phyloP scores from a whole-genome alignment of 2,888 invertebrate species.

The Dicyrtomina minuta region DNA sequence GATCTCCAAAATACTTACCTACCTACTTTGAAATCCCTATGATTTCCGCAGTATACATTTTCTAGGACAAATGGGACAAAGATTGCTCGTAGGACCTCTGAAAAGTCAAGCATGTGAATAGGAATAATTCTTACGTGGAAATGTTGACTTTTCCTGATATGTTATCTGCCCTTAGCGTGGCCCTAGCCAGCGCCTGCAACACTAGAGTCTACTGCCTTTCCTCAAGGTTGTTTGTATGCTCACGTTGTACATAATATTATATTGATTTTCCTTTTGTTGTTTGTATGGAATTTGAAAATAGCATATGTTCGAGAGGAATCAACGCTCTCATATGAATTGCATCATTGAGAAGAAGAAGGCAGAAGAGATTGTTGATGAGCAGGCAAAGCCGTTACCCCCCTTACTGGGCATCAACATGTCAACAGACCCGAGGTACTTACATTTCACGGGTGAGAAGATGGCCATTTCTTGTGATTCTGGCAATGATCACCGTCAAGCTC shows the following conservation, averaged over 20 bases:
- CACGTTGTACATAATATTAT: conserved; percentile 13
- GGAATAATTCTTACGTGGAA: too few relatives aligned
- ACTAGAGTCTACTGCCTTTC: neutral
- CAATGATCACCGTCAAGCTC: conserved; percentile 63
- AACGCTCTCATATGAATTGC: conserved; percentile 80
- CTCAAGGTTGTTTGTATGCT: too few relatives aligned
- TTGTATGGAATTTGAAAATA: conserved; percentile 51
- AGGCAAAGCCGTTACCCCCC: conserved; percentile 65
- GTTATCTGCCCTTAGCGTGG: too few relatives aligned
- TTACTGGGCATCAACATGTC: conserved; percentile 69
- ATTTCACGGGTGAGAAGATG: conserved; percentile 79
- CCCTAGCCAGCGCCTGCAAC: neutral
- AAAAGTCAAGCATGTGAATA: too few relatives aligned
- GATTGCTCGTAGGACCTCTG: too few relatives aligned
- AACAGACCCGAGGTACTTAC: conserved; percentile 71
- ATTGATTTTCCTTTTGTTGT: conserved; percentile 33
- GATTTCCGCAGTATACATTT: too few relatives aligned
- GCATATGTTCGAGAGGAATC: conserved; percentile 61
- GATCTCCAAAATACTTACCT: too few relatives aligned
- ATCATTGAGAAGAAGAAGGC: conserved; percentile 81
- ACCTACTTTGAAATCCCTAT: too few relatives aligned
- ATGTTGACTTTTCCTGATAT: too few relatives aligned
- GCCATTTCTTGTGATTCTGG: conserved; percentile 86
- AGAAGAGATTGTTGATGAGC: conserved; percentile 78
- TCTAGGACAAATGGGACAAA: too few relatives aligned